Evolutionary conservation across 1,140 invertebrate genomes (phyloP), one percentile per base, ranked within the genome.

Genomic region (Fopius arisanus): DNA sequence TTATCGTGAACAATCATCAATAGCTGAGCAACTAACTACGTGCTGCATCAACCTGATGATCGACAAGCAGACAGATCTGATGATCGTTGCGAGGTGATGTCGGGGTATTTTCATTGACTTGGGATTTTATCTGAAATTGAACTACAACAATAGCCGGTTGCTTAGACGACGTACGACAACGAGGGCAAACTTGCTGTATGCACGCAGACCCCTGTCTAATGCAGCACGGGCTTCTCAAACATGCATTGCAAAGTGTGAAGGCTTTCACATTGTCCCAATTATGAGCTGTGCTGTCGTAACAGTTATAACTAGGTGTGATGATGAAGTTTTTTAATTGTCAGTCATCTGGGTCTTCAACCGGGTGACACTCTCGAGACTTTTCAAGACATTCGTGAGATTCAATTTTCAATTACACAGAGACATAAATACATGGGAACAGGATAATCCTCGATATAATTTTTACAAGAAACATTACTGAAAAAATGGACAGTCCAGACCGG

Each of bases 151-250:
- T 43, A 29, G 29, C 62, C 26, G 21, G 67, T 68, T 68, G 40
- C 67, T 68, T 68, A 48, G 26, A 68, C 67, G 41, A 68, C 41
- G 37, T 14, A 67, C 33, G 65, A 67, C 65, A 40, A 67, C 19
- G 67, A 43, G 37, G 40, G 67, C 21, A 48, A 68, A 48, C 19
- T 68, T 21, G 28, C 10, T 3, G 37, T 48, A 68, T 48, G 40
- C 67, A 68, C 67, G 67, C 67, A 68, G 67, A 48, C 28, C 62
- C 14, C 62, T 65, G 9, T 59, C 54, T 59, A 59, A 59, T 59
- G 14, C 23, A 59, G 19, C 26, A 59, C 23, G 26, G 10, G 9
- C 19, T 23, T 59, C 26, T 59, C 23, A 59, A 59, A 59, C 23
- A 59, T 59, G 54, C 54, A 48, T 48, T 59, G 54, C 54, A 59